Evolutionary conservation across 2,113 vertebrate species (phyloP).

Genomic region (Atherinomorus stipes): DNA sequence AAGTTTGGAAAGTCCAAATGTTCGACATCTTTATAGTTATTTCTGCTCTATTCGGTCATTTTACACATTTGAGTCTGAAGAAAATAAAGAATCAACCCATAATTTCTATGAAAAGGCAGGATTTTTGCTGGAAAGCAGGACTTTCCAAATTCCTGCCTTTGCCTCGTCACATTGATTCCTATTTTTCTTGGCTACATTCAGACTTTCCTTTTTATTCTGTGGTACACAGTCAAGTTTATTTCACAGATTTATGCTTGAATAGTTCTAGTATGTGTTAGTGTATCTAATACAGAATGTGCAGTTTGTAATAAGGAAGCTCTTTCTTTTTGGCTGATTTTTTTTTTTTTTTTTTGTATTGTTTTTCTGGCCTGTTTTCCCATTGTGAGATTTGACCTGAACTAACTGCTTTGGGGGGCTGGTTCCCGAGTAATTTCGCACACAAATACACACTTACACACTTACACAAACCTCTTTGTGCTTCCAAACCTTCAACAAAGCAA

Average conservation of each 20-base stretch:
- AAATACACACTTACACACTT: constrained; percentile 46
- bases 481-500: constrained; percentile 62
- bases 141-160: not conserved
- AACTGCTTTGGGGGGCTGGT: constrained; percentile 22
- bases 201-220: too few relatives aligned
- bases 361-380: not conserved
- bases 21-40: not conserved
- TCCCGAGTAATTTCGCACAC: constrained; percentile 10
- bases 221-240: too few relatives aligned
- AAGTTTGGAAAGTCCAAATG: not conserved
- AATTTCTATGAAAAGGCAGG: not conserved
- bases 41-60: not conserved
- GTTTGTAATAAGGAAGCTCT: not conserved
- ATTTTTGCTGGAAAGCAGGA: not conserved
- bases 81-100: not conserved
- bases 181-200: not conserved
- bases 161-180: not conserved
- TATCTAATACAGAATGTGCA: not conserved
- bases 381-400: constrained; percentile 4
- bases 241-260: too few relatives aligned
- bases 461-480: constrained; percentile 70
- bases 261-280: too few relatives aligned
- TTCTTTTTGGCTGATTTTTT: not conserved
- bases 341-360: too few relatives aligned
- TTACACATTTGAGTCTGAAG: not conserved